A percentile compares a stretch with the other conserved stretches of the same genome.
phyloP scores from a whole-genome alignment of 2,113 vertebrate species.

The Siphamia tubifer region DNA sequence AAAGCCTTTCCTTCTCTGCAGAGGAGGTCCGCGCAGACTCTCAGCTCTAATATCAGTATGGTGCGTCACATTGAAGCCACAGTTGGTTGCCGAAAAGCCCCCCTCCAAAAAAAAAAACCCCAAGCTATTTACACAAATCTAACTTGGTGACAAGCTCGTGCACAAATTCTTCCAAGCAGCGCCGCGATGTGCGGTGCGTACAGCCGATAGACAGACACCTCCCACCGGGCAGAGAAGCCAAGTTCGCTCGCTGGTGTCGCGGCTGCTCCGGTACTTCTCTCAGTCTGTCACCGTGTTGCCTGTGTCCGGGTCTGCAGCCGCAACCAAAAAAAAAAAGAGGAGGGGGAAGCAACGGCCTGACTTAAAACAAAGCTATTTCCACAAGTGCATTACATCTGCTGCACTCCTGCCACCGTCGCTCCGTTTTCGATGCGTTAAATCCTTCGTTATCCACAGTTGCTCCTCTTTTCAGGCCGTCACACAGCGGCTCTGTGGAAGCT shows the following conservation, averaged over 20 bases:
- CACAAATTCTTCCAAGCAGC: neutral
- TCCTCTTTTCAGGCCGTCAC: constrained; percentile 19
- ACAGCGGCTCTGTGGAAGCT: constrained; percentile 22
- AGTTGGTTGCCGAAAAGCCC: constrained; percentile 47
- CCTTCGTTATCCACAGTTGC: constrained; percentile 25
- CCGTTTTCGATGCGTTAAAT: constrained; percentile 15
- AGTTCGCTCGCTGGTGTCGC: constrained; percentile 52
- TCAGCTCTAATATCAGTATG: constrained; percentile 35
- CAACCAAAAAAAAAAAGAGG: neutral
- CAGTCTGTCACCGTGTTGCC: constrained; percentile 24
- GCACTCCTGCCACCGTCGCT: neutral
- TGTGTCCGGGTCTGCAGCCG: constrained; percentile 24
- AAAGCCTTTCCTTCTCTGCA: constrained; percentile 40
- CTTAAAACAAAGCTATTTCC: constrained; percentile 11
- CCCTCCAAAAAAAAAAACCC: neutral
- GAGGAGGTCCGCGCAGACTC: constrained; percentile 49
- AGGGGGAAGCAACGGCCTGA: neutral
- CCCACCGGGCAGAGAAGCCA: constrained; percentile 47
- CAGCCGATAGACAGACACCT: constrained; percentile 48
- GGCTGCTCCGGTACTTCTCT: constrained; percentile 43
- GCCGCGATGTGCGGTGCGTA: neutral
- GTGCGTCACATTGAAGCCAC: constrained; percentile 73
- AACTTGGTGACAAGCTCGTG: neutral
- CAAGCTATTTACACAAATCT: constrained; percentile 28
- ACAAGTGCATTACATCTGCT: neutral